Conservation (phyloP, 2,797 vertebrate genomes). For the Gymnoscopelus microlampas region DNA sequence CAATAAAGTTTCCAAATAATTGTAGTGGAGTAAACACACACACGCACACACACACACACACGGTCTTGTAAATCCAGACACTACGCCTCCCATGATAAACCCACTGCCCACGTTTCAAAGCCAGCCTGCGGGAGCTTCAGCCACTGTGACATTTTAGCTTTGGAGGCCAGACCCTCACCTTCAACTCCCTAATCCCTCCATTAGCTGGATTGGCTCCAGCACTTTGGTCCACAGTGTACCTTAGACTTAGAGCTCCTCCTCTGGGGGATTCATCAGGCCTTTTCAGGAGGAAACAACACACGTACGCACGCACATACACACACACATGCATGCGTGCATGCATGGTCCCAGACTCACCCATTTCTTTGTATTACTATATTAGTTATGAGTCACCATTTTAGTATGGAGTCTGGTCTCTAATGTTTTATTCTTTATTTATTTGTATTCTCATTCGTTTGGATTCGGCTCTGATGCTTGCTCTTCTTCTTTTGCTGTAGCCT, state of each 20-base stretch:
- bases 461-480: too few species aligned
- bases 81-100: slow-evolving; percentile 30
- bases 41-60: slow-evolving; percentile 7
- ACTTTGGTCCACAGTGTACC: slow-evolving; percentile 56
- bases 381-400: slow-evolving; percentile 48
- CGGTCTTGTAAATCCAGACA: slow-evolving; percentile 21
- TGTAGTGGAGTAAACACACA: neutral
- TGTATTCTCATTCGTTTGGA: too few species aligned
- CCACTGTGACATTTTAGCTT: slow-evolving; percentile 54
- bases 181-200: slow-evolving; percentile 70
- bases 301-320: too few species aligned
- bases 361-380: slow-evolving; percentile 37
- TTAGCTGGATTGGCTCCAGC: slow-evolving; percentile 69
- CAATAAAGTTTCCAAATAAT: too few species aligned
- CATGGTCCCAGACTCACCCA: neutral
- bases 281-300: slow-evolving; percentile 42
- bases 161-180: slow-evolving; percentile 53
- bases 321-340: neutral
- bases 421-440: too few species aligned
- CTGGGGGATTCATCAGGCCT: slow-evolving; percentile 45
- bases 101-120: slow-evolving; percentile 32
- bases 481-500: too few species aligned
- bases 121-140: slow-evolving; percentile 28
- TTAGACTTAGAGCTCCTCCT: slow-evolving; percentile 37
- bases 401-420: too few species aligned